Percentiles rank a stretch among this genome's conserved stretches.
These are phyloP conservation scores for Bombus affinis DNA, from an alignment of 1,140 invertebrate genomes.

Conservation along the genomic window DNA sequence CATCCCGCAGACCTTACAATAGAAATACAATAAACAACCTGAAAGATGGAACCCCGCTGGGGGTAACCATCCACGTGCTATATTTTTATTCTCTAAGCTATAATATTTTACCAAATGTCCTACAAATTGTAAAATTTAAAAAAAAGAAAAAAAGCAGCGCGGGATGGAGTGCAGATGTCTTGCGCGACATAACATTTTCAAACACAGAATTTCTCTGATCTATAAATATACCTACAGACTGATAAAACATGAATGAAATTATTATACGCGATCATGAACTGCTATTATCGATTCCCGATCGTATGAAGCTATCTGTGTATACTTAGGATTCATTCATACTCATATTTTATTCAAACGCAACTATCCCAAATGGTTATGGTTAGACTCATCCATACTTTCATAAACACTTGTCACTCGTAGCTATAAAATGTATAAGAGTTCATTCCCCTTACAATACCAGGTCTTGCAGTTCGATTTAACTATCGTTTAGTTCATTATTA, in stretches of 20 bases:
- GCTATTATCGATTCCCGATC: conserved; percentile 9
- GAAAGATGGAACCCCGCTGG: no score
- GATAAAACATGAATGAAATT: not conserved
- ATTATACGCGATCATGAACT: not conserved
- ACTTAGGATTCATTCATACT: conserved; percentile 9
- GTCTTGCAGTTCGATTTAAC: no score
- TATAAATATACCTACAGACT: not conserved
- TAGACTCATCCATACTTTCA: conserved; percentile 11
- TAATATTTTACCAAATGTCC: no score
- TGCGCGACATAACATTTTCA: not conserved
- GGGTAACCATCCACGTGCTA: no score
- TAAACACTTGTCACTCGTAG: not conserved
- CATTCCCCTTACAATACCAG: no score
- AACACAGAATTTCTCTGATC: not conserved
- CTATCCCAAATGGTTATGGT: not conserved
- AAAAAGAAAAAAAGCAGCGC: no score
- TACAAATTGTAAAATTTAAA: no score
- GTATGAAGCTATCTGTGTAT: not conserved
- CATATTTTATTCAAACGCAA: conserved; percentile 27
- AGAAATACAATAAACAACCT: no score
- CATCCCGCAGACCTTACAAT: no score
- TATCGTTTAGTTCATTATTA: no score
- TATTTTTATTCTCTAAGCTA: no score
- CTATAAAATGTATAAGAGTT: not conserved
- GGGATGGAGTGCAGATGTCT: no score